Percentiles rank a stretch among this genome's conserved stretches.
Conservation (phyloP, 2,888 invertebrate species). For the Drosophila monieri region DNA sequence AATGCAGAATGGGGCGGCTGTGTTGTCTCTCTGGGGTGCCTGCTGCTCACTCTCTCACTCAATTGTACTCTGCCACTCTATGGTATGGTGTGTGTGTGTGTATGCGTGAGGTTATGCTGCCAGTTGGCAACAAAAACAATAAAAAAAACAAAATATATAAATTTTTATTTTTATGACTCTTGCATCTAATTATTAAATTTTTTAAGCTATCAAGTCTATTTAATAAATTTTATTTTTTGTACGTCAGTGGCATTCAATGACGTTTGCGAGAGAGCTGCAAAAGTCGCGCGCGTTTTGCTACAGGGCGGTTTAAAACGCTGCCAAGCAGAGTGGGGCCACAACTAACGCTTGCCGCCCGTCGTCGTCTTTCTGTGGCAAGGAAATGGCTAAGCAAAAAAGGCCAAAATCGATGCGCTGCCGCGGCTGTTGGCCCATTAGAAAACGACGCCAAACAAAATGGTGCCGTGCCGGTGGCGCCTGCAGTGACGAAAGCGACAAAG, state of each 20-base stretch:
- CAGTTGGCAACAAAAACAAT: slow-evolving; percentile 24
- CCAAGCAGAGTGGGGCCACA: not conserved
- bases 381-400: slow-evolving; percentile 1
- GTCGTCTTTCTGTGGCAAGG: too few species aligned
- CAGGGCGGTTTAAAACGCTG: slow-evolving; percentile 26
- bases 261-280: slow-evolving; percentile 9
- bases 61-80: slow-evolving; percentile 1
- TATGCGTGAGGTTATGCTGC: slow-evolving; percentile 38
- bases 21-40: not conserved
- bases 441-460: slow-evolving; percentile 78
- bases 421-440: slow-evolving; percentile 77
- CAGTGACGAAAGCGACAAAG: slow-evolving; percentile 43
- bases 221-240: not conserved
- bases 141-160: slow-evolving; percentile 1
- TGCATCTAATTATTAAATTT: not conserved
- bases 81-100: not conserved
- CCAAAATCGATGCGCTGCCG: slow-evolving; percentile 65
- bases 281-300: slow-evolving; percentile 13
- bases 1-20: slow-evolving; percentile 15
- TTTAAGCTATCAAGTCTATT: not conserved
- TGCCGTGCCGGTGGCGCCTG: slow-evolving; percentile 50
- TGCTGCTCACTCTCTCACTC: slow-evolving; percentile 19
- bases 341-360: too few species aligned
- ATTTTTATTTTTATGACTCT: not conserved
- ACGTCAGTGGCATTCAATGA: slow-evolving; percentile 5